Evolutionary conservation across 2,113 vertebrate species (phyloP), one percentile per base, ranked within the genome.

Genomic region (Notothenia coriiceps): DNA sequence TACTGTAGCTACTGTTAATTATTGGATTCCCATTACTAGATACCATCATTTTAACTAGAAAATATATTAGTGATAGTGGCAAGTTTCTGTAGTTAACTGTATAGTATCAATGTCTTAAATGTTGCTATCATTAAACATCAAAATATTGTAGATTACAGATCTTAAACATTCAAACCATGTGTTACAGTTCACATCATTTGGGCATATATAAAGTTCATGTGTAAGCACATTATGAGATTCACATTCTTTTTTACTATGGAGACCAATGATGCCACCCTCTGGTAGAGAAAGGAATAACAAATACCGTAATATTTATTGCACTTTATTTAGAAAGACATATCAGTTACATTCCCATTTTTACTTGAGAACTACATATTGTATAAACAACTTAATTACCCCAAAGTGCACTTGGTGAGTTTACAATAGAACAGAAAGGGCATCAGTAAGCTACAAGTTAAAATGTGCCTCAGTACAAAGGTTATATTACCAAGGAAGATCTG

Each of bases 321-420:
- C 87, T 93, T 94, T 95, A 95, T 95, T 94, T 90, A 84, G 84
- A 88, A 89, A 79, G 65, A 51, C 9, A 57, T 74, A 71, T 70
- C 40, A 50, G 20, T 82, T 70, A 77, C 56, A 75, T 12, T 3
- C 61, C 35, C 3, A 33, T 70, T 77, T 66, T 64, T 13, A 55
- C 7, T 17, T 62, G 64, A 82, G 25, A 70, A 70, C 56, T 54
- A 66, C 7, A 62, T 18, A 40, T 40, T 7, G 35, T 40, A 40
- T n/a, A 8, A 10, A 59, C 72, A n/a, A 55, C 43, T 29, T 49
- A 84, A 62, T 61, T 29, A 72, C 20, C 59, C 83, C 74, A 89
- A 56, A 62, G 68, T 91, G 81, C 77, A 73, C 64, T 51, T 51
- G 6, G 83, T 86, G 87, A 80, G 22, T 69, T 68, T 74, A 63